Base-by-base conservation (phyloP, 2,888 invertebrate species). In the Acronicta leporina region DNA sequence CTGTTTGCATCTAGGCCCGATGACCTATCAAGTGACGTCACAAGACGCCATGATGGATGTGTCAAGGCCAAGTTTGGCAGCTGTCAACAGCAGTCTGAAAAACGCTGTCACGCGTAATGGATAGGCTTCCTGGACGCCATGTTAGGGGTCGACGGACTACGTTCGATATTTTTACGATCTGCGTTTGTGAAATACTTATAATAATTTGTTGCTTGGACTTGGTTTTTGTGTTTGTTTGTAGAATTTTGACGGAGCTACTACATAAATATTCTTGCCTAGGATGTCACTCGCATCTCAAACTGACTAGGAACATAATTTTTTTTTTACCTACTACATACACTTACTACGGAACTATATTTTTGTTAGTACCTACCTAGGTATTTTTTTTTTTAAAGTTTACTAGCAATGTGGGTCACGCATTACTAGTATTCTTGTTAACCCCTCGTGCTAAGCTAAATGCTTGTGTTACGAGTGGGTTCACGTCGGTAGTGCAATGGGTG, bases 21-120 rank as follows among this genome's bases (percentile, higher is more conserved):
- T 68, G 73, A 68, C 68, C 63, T 73, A 68, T 73, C 74, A 55
- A 47, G 15, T 69, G 69, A 69, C 69, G 63, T 68, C 74, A 62
- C 50, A 69, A 68, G 68, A 56, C 67, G 88, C 87, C 86, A 89
- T 89, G 88, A 86, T 83, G 83, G 60, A 81, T 80, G 65, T 76
- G 79, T 88, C 90, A 90, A 90, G 91, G 91, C 85, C 90, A 84
- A 75, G 78, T 86, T 85, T 91, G 91, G 86, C 91, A 91, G 88
- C 84, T 89, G 91, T 90, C 89, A 87, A 40, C 64, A 47, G 67
- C 65, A 56, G 73, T 43, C 73, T 86, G 90, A 91, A 92, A 92
- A 92, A 90, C 88, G 91, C 87, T 88, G 91, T 89, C 92, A 87
- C 75, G 73, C 71, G 87, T 93, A 91, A 93, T 92, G 92, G 92